phyloP scores from a whole-genome alignment of 2,888 invertebrate genomes.

The Drosophila rubida region DNA sequence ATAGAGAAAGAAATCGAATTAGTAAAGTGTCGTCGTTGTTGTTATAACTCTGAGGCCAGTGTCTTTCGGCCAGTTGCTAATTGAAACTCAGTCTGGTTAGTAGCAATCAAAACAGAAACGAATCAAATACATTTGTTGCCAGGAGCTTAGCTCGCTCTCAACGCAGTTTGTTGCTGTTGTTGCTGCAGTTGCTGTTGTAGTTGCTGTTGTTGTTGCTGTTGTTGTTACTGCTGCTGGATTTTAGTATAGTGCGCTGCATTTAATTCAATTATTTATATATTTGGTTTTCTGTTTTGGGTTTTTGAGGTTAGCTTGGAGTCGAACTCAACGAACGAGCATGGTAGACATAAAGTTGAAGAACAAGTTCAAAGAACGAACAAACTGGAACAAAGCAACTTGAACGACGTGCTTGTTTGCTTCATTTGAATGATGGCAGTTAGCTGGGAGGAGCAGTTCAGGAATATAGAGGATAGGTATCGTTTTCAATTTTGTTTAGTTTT shows the following conservation, averaged over 20 bases:
- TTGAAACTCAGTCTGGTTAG: conserved; percentile 67
- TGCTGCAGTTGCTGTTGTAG: conserved; percentile 27
- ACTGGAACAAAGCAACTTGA: conserved; percentile 57
- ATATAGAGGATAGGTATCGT: conserved; percentile 3
- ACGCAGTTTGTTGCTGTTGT: background rate
- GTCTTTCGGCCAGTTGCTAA: conserved; percentile 59
- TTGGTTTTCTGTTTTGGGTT: background rate
- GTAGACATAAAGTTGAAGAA: conserved; percentile 17
- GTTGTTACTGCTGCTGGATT: conserved; percentile 20
- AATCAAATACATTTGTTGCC: conserved; percentile 28
- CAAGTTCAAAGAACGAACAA: conserved; percentile 60
- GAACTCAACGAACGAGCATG: conserved; percentile 55
- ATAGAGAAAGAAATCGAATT: conserved; percentile 43
- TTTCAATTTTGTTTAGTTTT: background rate
- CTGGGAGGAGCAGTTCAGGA: conserved; percentile 18
- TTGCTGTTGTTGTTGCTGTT: conserved; percentile 31
- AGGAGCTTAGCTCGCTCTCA: conserved; percentile 23
- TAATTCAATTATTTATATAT: conserved; percentile 16
- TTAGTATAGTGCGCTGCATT: conserved; percentile 71
- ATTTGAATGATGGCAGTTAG: conserved; percentile 5
- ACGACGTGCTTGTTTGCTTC: conserved; percentile 52
- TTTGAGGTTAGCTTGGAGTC: conserved; percentile 55
- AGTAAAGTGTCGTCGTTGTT: conserved; percentile 40
- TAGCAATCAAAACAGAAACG: conserved; percentile 61
- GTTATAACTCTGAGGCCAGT: conserved; percentile 34